phyloP scores from a whole-genome alignment of 2,888 invertebrate genomes.

The Helicoverpa assulta region DNA sequence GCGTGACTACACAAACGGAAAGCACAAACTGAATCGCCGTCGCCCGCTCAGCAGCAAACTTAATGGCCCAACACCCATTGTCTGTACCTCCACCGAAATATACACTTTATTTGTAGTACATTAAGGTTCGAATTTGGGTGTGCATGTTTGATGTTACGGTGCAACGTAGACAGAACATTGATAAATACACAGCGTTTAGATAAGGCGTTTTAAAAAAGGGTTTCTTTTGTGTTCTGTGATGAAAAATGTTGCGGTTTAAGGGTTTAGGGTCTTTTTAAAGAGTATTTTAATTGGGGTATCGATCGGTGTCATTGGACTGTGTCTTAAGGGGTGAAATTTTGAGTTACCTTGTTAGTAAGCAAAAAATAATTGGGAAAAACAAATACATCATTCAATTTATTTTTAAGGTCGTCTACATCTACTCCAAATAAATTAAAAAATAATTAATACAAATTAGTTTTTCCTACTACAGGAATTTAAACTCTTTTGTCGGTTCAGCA shows the following conservation, averaged over 20 bases:
- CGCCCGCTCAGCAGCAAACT: constrained; percentile 49
- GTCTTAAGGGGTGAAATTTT: constrained; percentile 11
- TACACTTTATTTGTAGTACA: not conserved
- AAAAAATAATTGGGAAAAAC: not conserved
- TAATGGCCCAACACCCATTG: constrained; percentile 62
- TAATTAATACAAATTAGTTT: not conserved
- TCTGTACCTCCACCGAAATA: constrained; percentile 16
- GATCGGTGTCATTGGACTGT: constrained; percentile 41
- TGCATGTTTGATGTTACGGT: constrained; percentile 21
- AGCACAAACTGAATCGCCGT: constrained; percentile 61
- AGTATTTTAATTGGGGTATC: constrained; percentile 60
- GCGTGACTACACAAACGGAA: constrained; percentile 61
- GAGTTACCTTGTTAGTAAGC: not conserved
- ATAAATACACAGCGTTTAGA: constrained; percentile 65
- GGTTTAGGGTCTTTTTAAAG: constrained; percentile 42
- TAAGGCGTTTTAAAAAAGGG: constrained; percentile 62
- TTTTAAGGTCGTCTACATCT: too few species aligned
- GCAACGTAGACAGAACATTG: constrained; percentile 59
- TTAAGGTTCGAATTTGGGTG: constrained; percentile 18
- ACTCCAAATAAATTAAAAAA: not conserved
- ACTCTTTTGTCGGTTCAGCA: not conserved
- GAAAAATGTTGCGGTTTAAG: constrained; percentile 62
- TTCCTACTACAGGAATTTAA: not conserved
- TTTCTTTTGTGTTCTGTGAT: constrained; percentile 60
- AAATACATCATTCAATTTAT: not conserved